phyloP scores from a whole-genome alignment of 2,888 invertebrate species.

The Caenorhabditis sp. region DNA sequence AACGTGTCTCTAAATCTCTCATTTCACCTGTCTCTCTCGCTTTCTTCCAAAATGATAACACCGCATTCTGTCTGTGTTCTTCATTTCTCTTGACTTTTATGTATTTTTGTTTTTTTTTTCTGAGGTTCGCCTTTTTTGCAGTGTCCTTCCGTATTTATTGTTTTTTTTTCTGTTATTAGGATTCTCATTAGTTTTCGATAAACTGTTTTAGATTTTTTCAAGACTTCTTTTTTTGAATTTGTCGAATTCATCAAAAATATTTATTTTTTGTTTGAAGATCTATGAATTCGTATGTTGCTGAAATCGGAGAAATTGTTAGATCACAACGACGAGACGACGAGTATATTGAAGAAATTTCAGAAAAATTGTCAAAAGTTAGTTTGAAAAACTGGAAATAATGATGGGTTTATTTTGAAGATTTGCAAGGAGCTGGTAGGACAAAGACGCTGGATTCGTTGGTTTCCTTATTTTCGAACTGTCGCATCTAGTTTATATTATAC shows the following conservation, averaged over 20 bases:
- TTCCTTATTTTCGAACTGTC: conserved; percentile 50
- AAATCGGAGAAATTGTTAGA: conserved; percentile 65
- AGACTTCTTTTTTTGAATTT: background rate
- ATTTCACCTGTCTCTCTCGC: background rate
- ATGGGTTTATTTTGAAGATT: conserved; percentile 16
- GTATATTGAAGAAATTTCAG: conserved; percentile 47
- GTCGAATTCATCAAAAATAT: background rate
- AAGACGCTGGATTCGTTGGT: conserved; percentile 53
- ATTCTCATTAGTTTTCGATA: too few relatives aligned
- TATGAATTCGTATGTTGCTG: conserved; percentile 58
- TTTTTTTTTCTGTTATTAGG: background rate
- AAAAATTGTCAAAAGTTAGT: conserved; percentile 46
- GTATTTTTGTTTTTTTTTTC: conserved; percentile 8
- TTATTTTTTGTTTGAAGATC: too few relatives aligned
- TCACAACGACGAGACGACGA: conserved; percentile 64
- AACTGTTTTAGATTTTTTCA: too few relatives aligned
- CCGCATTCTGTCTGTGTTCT: background rate
- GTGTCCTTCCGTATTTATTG: background rate
- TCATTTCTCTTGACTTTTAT: background rate
- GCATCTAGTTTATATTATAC: conserved; percentile 57
- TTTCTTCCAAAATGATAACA: conserved; percentile 8
- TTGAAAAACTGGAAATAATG: background rate
- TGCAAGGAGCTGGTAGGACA: conserved; percentile 52
- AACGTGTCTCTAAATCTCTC: background rate
- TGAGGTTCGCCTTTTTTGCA: background rate